Evolutionary conservation across 2,113 vertebrate species (phyloP).

Genomic region (Sinosuthora webbiana): DNA sequence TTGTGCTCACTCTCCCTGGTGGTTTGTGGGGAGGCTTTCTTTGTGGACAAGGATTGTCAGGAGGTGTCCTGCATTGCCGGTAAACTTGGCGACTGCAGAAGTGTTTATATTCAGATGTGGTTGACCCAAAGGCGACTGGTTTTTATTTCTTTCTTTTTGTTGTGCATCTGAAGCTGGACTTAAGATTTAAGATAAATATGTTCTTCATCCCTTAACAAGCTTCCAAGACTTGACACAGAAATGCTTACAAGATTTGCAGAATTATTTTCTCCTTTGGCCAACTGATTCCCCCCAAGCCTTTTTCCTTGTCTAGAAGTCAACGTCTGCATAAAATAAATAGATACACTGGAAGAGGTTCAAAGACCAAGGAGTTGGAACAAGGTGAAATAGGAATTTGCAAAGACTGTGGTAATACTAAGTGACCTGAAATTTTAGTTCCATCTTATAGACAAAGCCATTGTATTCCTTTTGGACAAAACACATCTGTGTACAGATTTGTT

Average conservation of each 20-base stretch:
- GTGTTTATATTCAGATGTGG: neutral
- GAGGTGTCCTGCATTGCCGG: neutral
- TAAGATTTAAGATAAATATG: neutral
- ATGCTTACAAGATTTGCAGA: neutral
- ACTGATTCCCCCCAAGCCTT: neutral
- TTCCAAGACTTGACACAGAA: neutral
- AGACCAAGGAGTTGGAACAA: neutral
- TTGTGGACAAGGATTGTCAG: neutral
- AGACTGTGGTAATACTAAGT: neutral
- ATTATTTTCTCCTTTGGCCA: neutral
- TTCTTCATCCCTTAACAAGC: neutral
- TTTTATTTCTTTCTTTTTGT: neutral
- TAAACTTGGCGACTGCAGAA: neutral
- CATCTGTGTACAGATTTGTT: neutral
- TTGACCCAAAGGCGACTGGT: neutral
- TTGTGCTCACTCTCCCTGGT: neutral
- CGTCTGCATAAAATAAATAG: neutral
- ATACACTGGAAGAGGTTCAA: neutral
- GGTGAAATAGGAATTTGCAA: neutral
- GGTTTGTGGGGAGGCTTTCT: neutral
- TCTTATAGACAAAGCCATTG: neutral
- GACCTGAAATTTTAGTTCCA: neutral
- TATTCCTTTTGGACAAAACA: neutral
- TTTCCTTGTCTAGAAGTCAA: neutral
- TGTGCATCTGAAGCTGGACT: neutral